Evolutionary conservation across 2,113 vertebrate species (phyloP), one percentile per base, ranked within the genome.

Genomic region (Gadus chalcogrammus): DNA sequence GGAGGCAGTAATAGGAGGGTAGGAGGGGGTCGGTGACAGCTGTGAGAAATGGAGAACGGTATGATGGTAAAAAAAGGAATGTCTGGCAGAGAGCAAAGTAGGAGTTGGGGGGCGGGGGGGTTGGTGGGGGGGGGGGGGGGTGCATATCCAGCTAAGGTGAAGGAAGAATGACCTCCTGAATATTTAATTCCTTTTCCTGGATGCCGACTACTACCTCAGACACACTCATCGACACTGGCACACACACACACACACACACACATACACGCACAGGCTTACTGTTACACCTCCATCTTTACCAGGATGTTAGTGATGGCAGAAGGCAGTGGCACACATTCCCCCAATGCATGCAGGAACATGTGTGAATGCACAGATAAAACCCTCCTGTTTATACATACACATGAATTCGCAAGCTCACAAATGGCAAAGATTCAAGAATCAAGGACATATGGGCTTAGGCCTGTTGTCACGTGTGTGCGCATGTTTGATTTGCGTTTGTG

Each of bases 151-250:
- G 63, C 63, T 64, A 64, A 64, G 63, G 63, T 64, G 63, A 38
- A 7, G 31, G 63, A 38, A 64, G 12, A 38, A 8, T 38, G 24
- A 64, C 63, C 63, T 64, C 5, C 63, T 75, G 71, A 75, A 85
- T 84, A 84, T 85, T 85, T 83, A 89, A 87, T 84, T 77, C 87
- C 82, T 68, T 70, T 74, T 86, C 84, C 85, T 82, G 80, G 85
- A 63, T 35, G 61, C 22, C 24, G 13, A 28, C 24, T 63, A 22
- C 17, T 8, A 60, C 60, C 61, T 15, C 24, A 22, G 18, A 62
- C 27, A 22, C 22, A 24, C 62, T n/a, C 64, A 18, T 17, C 8
- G 2, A 48, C 42, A 24, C 18, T 53, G 42, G 64, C 61, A 22
- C 42, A 15, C 18, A 52, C 38, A 42, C 61, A 27, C 65, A 24